A percentile compares a stretch with the other conserved stretches of the same genome.
phyloP scores from a whole-genome alignment of 64 coral and sea anemone genomes.

The Platygyra sinensis region DNA sequence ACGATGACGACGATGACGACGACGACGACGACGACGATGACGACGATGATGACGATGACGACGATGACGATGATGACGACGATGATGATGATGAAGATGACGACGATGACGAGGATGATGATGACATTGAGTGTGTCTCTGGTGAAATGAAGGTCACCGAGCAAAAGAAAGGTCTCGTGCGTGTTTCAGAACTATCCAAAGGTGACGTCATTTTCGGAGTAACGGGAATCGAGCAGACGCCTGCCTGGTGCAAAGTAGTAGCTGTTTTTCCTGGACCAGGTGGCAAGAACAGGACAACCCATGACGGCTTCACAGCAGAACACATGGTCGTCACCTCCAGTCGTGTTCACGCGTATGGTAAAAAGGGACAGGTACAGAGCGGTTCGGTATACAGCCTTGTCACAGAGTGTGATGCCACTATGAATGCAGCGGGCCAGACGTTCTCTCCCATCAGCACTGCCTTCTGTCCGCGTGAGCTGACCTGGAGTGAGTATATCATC shows the following conservation, averaged over 20 bases:
- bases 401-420: conserved; percentile 42
- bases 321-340: conserved; percentile 30
- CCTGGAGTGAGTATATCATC: conserved; percentile 29
- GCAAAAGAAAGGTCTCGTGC: conserved; percentile 33
- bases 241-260: conserved; percentile 39
- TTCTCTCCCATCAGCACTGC: conserved; percentile 39
- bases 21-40: background rate
- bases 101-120: too few species aligned
- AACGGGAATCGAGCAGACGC: background rate
- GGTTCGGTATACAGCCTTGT: conserved; percentile 18
- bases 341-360: conserved; percentile 20
- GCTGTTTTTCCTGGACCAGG: conserved; percentile 6
- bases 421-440: conserved; percentile 37
- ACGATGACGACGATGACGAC: background rate
- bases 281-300: conserved; percentile 9
- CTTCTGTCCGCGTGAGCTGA: conserved; percentile 46
- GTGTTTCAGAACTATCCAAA: conserved; percentile 26
- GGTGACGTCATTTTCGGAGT: conserved; percentile 40
- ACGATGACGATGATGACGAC: too few species aligned
- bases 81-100: too few species aligned
- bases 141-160: conserved; percentile 26
- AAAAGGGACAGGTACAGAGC: background rate
- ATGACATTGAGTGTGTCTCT: background rate
- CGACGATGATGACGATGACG: background rate
- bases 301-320: conserved; percentile 40